Evolutionary conservation across 2,797 vertebrate genomes (phyloP).

Genomic region (Sternarchorhynchus goeldii): DNA sequence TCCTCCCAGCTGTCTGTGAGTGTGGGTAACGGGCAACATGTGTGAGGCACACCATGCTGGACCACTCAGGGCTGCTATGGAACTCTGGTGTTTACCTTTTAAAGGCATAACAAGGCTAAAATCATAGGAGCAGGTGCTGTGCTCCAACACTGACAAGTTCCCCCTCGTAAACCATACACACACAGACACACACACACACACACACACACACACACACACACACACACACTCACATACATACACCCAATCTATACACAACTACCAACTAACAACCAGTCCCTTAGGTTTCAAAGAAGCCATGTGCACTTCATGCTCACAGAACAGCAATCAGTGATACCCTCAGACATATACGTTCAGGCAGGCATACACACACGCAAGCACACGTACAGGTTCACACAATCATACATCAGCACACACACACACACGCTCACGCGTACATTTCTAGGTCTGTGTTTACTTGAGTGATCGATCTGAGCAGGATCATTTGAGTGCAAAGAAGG

Average conservation of each 20-base stretch:
- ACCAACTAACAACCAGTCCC: conserved; percentile 27
- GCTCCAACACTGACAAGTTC: too few relatives aligned
- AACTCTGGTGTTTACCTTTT: background rate
- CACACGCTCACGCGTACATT: too few relatives aligned
- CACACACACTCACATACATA: conserved; percentile 13
- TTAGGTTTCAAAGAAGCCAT: conserved; percentile 47
- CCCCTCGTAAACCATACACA: background rate
- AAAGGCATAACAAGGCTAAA: too few relatives aligned
- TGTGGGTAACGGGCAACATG: background rate
- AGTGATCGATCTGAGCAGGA: conserved; percentile 60
- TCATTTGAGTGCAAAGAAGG: conserved; percentile 67
- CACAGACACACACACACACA: background rate
- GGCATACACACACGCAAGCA: too few relatives aligned
- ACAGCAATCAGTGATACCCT: too few relatives aligned
- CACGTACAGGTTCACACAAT: too few relatives aligned
- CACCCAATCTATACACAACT: conserved; percentile 21
- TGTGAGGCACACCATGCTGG: background rate
- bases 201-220: background rate
- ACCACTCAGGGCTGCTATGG: background rate
- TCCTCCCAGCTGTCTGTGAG: too few relatives aligned
- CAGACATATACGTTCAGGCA: too few relatives aligned
- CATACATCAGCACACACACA: too few relatives aligned
- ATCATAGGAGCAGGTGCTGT: too few relatives aligned
- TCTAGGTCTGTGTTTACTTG: conserved; percentile 62
- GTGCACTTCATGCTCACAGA: too few relatives aligned